A percentile compares a stretch with the other conserved stretches of the same genome.
phyloP scores from a whole-genome alignment of 2,113 vertebrate genomes.

The Cricetomys ansorgei region DNA sequence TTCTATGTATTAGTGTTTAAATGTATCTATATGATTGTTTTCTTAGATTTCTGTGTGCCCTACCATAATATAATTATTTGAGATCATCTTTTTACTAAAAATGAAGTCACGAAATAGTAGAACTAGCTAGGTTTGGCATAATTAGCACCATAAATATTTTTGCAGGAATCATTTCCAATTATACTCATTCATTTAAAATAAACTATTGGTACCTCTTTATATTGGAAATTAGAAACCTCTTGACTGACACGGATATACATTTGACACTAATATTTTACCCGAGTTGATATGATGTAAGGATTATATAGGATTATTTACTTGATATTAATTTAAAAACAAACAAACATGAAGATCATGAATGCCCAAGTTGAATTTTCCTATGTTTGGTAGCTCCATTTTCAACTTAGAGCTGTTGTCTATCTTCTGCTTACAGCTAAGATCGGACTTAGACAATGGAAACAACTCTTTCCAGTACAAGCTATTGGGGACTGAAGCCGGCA shows the following conservation, averaged over 20 bases:
- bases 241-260: background rate
- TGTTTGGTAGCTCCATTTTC: slow-evolving; percentile 2
- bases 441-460: slow-evolving; percentile 91
- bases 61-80: background rate
- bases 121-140: background rate
- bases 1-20: background rate
- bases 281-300: background rate
- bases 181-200: background rate
- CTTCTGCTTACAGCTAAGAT: slow-evolving; percentile 89
- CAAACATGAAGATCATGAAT: background rate
- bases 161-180: background rate
- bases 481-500: slow-evolving; percentile 91
- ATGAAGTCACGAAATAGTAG: background rate
- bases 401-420: no score
- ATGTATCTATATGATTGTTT: background rate
- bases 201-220: background rate
- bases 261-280: background rate
- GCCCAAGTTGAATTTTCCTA: background rate
- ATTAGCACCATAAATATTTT: background rate
- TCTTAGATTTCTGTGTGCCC: background rate
- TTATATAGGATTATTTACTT: background rate
- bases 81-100: background rate
- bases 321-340: background rate
- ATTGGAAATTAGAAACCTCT: background rate
- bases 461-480: slow-evolving; percentile 89